phyloP scores from a whole-genome alignment of 2,113 vertebrate species.

The Lipophrys pholis region DNA sequence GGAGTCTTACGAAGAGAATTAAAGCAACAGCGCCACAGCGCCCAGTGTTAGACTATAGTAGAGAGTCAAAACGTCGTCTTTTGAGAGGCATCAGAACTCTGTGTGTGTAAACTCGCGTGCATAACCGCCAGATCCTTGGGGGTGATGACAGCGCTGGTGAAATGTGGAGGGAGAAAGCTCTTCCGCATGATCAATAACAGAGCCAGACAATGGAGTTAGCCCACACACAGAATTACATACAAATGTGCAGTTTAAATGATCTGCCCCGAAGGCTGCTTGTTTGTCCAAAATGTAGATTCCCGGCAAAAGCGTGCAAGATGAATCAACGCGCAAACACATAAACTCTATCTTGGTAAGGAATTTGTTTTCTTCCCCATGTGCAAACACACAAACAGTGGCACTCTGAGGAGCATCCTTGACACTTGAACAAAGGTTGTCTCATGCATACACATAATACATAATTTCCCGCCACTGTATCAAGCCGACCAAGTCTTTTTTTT shows the following conservation, averaged over 20 bases:
- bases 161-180: conserved; percentile 50
- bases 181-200: conserved; percentile 45
- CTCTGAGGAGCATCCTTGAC: conserved; percentile 9
- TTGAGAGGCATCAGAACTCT: conserved; percentile 33
- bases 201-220: conserved; percentile 45
- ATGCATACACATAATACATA: conserved; percentile 40
- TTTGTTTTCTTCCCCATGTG: conserved; percentile 1
- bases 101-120: conserved; percentile 7
- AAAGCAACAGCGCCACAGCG: conserved; percentile 30
- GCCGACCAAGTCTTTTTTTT: conserved; percentile 35
- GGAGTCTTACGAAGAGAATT: conserved; percentile 39
- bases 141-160: conserved; percentile 48
- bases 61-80: conserved; percentile 49
- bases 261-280: conserved; percentile 8
- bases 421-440: conserved; percentile 50
- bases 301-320: conserved; percentile 19
- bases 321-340: neutral
- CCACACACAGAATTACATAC: conserved; percentile 30
- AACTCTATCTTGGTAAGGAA: conserved; percentile 5
- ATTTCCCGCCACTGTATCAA: conserved; percentile 40
- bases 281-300: conserved; percentile 24
- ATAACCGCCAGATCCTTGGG: conserved; percentile 42
- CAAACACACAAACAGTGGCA: neutral
- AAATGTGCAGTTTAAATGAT: conserved; percentile 2
- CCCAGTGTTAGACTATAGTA: conserved; percentile 39